Evolutionary conservation across 2,888 invertebrate genomes (phyloP).

Genomic region (Hirtodrosophila confusa): DNA sequence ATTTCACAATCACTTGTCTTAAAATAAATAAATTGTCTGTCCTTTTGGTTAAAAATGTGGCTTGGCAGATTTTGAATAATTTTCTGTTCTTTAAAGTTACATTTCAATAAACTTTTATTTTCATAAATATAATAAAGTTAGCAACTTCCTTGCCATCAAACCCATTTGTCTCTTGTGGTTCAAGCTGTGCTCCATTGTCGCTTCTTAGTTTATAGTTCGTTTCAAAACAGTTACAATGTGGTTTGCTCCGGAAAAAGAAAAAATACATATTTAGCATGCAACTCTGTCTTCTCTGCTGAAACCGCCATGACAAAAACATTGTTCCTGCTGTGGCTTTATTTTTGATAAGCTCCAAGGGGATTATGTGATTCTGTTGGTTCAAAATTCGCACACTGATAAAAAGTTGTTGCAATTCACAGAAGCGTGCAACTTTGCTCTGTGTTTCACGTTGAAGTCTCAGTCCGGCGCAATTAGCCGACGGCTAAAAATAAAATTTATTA

Average conservation of each 20-base stretch:
- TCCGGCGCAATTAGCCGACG: conserved; percentile 61
- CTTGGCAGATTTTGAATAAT: too few relatives aligned
- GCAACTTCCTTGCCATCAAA: background rate
- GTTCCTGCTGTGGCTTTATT: conserved; percentile 27
- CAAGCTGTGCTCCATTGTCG: background rate
- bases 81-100: too few relatives aligned
- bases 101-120: too few relatives aligned
- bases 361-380: conserved; percentile 33
- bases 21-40: too few relatives aligned
- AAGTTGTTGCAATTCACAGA: conserved; percentile 47
- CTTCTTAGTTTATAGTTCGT: background rate
- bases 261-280: conserved; percentile 10
- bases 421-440: conserved; percentile 41
- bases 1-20: too few relatives aligned
- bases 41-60: too few relatives aligned
- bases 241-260: background rate
- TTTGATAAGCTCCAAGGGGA: conserved; percentile 60
- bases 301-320: conserved; percentile 20
- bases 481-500: conserved; percentile 79
- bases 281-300: conserved; percentile 14
- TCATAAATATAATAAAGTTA: too few relatives aligned
- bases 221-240: background rate
- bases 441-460: conserved; percentile 9
- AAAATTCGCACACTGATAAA: conserved; percentile 53
- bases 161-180: conserved; percentile 3